These are phyloP conservation scores for Chlamydotis undulata DNA, from an alignment of 2,113 vertebrate genomes.

Conservation along the genomic window DNA sequence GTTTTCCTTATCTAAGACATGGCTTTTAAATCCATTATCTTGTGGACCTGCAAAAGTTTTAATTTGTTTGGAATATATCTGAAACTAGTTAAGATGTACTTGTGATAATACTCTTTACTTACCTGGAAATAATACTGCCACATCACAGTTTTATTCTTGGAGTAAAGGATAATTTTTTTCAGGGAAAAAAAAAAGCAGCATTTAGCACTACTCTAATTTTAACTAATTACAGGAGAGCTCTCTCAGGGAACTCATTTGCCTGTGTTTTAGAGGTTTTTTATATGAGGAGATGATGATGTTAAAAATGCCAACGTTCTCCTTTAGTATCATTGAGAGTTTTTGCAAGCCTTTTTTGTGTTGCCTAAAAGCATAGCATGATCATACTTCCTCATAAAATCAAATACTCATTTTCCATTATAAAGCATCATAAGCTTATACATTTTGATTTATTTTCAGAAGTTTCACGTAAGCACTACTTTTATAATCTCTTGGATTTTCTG, in stretches of 20 bases:
- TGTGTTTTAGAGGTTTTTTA: not conserved
- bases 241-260: not conserved
- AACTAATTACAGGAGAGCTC: not conserved
- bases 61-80: not conserved
- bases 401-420: not conserved
- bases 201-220: not conserved
- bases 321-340: not conserved
- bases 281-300: not conserved
- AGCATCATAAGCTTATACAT: not conserved
- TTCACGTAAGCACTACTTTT: accelerated
- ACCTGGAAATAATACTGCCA: not conserved
- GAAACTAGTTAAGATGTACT: not conserved
- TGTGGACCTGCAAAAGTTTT: not conserved
- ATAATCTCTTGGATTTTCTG: not conserved
- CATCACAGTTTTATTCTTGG: not conserved
- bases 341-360: not conserved
- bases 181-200: not conserved
- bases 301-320: not conserved
- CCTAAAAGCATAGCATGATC: not conserved
- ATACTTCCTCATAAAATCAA: not conserved
- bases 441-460: not conserved
- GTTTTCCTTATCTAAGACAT: not conserved
- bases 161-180: not conserved
- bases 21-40: not conserved
- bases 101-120: not conserved